phyloP scores from a whole-genome alignment of 1,140 invertebrate species.

The Zaprionus capensis region DNA sequence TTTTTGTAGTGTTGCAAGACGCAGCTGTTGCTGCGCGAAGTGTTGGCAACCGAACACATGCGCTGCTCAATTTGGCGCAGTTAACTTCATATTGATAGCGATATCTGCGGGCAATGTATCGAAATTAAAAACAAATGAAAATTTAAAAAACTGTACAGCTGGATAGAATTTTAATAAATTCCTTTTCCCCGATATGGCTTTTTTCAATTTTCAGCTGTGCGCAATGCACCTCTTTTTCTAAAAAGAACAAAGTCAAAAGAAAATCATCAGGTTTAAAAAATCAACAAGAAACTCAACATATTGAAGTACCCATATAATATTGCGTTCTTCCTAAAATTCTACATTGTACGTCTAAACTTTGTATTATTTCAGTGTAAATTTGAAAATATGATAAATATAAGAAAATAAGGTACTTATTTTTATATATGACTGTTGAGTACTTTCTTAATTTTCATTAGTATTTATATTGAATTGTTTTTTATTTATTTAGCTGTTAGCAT shows the following conservation, averaged over 20 bases:
- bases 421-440: not conserved
- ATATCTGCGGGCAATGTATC: not conserved
- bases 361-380: too few species aligned
- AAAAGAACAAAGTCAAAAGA: too few species aligned
- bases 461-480: not conserved
- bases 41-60: slow-evolving; percentile 14
- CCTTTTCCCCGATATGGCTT: too few species aligned
- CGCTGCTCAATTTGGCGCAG: not conserved
- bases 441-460: not conserved
- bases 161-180: too few species aligned
- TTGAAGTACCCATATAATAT: too few species aligned
- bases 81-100: slow-evolving; percentile 4
- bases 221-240: too few species aligned
- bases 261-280: too few species aligned
- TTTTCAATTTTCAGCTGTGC: too few species aligned
- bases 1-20: slow-evolving; percentile 28
- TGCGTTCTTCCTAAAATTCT: too few species aligned
- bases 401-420: not conserved
- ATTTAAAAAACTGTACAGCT: not conserved
- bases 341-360: too few species aligned
- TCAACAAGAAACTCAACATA: too few species aligned
- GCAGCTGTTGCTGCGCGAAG: not conserved
- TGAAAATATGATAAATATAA: too few species aligned
- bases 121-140: not conserved
- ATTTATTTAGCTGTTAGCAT: not conserved